phyloP scores from a whole-genome alignment of 2,113 vertebrate genomes.

The Girardinichthys multiradiatus region DNA sequence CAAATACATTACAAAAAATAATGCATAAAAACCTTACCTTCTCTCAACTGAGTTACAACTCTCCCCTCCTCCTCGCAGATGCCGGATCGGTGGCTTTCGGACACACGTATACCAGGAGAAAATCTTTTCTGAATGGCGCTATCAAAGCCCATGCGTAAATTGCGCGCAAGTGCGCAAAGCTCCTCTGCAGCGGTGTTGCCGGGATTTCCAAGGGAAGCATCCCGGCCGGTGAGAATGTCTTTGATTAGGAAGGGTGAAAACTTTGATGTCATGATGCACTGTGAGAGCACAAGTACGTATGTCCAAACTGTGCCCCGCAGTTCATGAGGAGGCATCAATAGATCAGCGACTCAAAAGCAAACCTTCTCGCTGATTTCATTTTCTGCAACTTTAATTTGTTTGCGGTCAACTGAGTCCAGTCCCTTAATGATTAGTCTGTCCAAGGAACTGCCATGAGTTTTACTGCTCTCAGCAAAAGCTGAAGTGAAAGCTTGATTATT shows the following conservation, averaged over 20 bases:
- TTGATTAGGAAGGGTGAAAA: conserved; percentile 80
- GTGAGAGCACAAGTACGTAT: neutral
- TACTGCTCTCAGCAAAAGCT: conserved; percentile 37
- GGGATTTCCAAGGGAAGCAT: conserved; percentile 14
- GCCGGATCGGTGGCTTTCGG: conserved; percentile 17
- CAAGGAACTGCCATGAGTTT: conserved; percentile 59
- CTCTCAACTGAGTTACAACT: conserved; percentile 46
- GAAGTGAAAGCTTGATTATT: conserved; percentile 42
- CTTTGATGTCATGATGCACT: conserved; percentile 71
- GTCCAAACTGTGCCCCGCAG: neutral
- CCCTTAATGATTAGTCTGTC: conserved; percentile 56
- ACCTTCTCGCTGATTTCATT: neutral
- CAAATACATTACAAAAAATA: neutral
- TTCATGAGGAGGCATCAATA: conserved; percentile 54
- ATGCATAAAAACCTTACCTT: conserved; percentile 43
- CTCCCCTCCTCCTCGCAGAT: conserved; percentile 40
- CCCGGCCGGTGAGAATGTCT: conserved; percentile 77
- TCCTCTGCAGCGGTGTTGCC: conserved; percentile 6
- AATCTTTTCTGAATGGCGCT: conserved; percentile 7
- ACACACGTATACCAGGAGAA: conserved; percentile 3
- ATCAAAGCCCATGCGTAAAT: conserved; percentile 10
- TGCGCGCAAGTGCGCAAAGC: neutral
- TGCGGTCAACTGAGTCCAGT: conserved; percentile 32
- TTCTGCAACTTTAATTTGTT: conserved; percentile 54
- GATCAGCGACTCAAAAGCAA: neutral